Evolutionary conservation across 1,140 invertebrate species (phyloP).

Genomic region (Monochamus saltuarius): DNA sequence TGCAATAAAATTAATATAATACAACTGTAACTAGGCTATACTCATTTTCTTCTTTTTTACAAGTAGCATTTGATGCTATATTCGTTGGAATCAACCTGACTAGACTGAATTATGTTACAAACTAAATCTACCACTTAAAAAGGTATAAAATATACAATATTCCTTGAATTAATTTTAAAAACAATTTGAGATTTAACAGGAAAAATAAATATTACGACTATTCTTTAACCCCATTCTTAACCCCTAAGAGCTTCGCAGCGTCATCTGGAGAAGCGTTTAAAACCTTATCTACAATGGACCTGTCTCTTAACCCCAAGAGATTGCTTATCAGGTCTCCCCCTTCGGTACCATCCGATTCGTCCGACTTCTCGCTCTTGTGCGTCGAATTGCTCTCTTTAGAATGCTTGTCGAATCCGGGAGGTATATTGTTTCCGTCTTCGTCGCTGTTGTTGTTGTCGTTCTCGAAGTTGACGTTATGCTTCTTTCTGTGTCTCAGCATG

Average conservation of each 20-base stretch:
- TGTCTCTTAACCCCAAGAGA: constrained; percentile 82
- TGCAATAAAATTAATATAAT: constrained; percentile 16
- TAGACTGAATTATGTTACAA: constrained; percentile 29
- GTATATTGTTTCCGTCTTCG: constrained; percentile 28
- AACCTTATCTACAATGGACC: constrained; percentile 83
- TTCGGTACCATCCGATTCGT: constrained; percentile 57
- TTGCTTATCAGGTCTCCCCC: constrained; percentile 81
- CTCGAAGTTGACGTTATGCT: constrained; percentile 63
- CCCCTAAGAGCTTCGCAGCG: constrained; percentile 83
- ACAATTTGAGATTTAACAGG: background rate
- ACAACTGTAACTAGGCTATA: constrained; percentile 39
- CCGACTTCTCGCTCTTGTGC: constrained; percentile 56
- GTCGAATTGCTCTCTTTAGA: background rate
- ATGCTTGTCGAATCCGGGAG: constrained; percentile 7
- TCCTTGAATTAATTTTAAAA: constrained; percentile 1
- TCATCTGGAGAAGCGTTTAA: constrained; percentile 79
- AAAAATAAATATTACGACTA: constrained; percentile 9
- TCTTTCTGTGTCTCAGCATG: constrained; percentile 88
- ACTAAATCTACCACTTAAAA: constrained; percentile 1
- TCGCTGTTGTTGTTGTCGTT: constrained; percentile 47
- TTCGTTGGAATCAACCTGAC: constrained; percentile 44
- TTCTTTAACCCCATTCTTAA: constrained; percentile 59
- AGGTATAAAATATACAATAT: background rate
- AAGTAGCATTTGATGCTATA: constrained; percentile 24
- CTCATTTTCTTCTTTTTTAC: constrained; percentile 31